A percentile compares a stretch with the other conserved stretches of the same genome.
Evolutionary conservation across 2,113 vertebrate species (phyloP).

Genomic region (Salminus brasiliensis): DNA sequence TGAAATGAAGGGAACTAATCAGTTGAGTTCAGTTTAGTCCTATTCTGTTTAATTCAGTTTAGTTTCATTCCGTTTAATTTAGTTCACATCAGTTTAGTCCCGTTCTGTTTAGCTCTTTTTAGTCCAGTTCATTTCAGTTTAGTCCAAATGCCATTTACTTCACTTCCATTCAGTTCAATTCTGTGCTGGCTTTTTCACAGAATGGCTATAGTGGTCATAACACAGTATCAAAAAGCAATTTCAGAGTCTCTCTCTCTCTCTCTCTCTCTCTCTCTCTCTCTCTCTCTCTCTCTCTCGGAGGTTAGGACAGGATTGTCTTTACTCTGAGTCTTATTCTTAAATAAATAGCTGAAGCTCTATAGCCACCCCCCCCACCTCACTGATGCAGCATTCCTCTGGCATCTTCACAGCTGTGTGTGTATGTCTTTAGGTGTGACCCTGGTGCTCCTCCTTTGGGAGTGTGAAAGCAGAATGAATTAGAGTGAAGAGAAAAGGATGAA

Average conservation of each 20-base stretch:
- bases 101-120: background rate
- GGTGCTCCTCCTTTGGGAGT: conserved; percentile 7
- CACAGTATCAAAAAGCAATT: background rate
- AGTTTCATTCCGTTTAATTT: too few species aligned
- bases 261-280: background rate
- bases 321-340: background rate
- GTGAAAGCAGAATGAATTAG: conserved; percentile 29
- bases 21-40: background rate
- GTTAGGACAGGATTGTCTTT: background rate
- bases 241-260: background rate
- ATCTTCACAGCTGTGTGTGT: background rate
- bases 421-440: conserved; percentile 10
- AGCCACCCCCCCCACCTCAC: background rate
- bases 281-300: background rate
- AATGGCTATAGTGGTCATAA: background rate
- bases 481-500: conserved; percentile 4
- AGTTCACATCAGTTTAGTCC: too few species aligned
- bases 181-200: background rate
- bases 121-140: too few species aligned
- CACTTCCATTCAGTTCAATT: background rate
- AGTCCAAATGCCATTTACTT: background rate
- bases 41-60: background rate
- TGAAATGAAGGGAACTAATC: too few species aligned
- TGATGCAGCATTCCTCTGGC: background rate
- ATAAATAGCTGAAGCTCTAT: conserved; percentile 12